Evolutionary conservation across 1,140 invertebrate genomes (phyloP).

Genomic region (Hylyphantes graminicola): DNA sequence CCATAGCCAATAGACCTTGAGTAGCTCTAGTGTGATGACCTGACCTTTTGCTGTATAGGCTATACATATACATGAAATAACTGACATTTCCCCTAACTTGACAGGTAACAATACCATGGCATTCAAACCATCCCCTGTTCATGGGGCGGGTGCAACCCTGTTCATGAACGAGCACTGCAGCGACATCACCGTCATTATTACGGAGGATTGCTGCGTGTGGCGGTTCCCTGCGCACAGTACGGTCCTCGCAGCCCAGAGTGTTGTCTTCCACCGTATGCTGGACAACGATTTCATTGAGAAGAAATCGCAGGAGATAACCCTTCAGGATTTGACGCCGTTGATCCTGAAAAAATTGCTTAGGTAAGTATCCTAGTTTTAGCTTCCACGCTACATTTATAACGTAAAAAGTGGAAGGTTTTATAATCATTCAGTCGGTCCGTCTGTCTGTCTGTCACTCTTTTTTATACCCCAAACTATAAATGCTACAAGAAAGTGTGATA

Average conservation of each 20-base stretch:
- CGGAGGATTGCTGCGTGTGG: slow-evolving; percentile 54
- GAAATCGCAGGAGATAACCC: slow-evolving; percentile 52
- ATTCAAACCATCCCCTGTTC: slow-evolving; percentile 55
- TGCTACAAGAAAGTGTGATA: no score
- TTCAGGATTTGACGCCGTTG: slow-evolving; percentile 51
- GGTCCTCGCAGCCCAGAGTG: slow-evolving; percentile 53
- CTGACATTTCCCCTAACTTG: not conserved
- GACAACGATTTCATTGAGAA: slow-evolving; percentile 57
- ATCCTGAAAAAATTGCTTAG: slow-evolving; percentile 50
- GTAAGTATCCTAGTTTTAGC: slow-evolving; percentile 9
- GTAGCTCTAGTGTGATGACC: not conserved
- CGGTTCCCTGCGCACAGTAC: slow-evolving; percentile 56
- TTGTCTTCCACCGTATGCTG: slow-evolving; percentile 53
- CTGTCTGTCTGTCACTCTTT: no score
- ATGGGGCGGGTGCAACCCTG: slow-evolving; percentile 53
- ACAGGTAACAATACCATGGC: slow-evolving; percentile 8
- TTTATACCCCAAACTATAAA: no score
- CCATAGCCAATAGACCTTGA: not conserved
- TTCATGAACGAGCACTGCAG: slow-evolving; percentile 60
- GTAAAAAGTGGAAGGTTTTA: no score
- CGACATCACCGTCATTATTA: slow-evolving; percentile 56
- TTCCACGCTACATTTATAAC: no score
- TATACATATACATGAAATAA: not conserved
- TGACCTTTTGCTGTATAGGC: not conserved
- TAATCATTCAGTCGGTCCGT: no score